A percentile compares a stretch with the other conserved stretches of the same genome.
Conservation (phyloP, 2,113 vertebrate species). For the Tyrannus savana region DNA sequence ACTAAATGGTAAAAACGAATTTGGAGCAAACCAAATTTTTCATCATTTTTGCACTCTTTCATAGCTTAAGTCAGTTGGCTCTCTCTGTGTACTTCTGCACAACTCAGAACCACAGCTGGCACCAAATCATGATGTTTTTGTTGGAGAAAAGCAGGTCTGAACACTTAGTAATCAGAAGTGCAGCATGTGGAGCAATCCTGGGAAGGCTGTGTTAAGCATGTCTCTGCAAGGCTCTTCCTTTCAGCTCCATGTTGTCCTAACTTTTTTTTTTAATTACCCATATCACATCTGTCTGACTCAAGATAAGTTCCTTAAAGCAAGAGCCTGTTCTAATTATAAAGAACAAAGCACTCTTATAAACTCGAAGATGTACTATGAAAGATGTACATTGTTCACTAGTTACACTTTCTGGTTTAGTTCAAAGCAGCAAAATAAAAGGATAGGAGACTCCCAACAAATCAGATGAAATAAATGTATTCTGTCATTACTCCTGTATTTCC, state of each 20-base stretch:
- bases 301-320: background rate
- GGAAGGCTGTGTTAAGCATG: background rate
- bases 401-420: background rate
- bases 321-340: background rate
- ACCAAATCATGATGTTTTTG: background rate
- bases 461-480: background rate
- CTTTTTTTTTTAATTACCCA: background rate
- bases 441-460: background rate
- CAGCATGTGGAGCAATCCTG: background rate
- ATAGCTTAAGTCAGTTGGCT: background rate
- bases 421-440: background rate
- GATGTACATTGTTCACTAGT: background rate
- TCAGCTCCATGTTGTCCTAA: background rate
- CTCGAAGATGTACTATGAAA: background rate
- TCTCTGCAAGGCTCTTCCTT: slow-evolving; percentile 7
- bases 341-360: background rate
- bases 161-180: slow-evolving; percentile 4
- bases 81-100: background rate
- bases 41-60: accelerated
- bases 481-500: background rate
- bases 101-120: background rate
- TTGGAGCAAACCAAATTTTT: background rate
- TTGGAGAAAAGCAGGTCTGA: slow-evolving; percentile 13
- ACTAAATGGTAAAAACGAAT: background rate
- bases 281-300: background rate